These are phyloP conservation scores for Ptiloglossa arizonensis DNA, from an alignment of 1,140 invertebrate genomes.

Conservation along the genomic window DNA sequence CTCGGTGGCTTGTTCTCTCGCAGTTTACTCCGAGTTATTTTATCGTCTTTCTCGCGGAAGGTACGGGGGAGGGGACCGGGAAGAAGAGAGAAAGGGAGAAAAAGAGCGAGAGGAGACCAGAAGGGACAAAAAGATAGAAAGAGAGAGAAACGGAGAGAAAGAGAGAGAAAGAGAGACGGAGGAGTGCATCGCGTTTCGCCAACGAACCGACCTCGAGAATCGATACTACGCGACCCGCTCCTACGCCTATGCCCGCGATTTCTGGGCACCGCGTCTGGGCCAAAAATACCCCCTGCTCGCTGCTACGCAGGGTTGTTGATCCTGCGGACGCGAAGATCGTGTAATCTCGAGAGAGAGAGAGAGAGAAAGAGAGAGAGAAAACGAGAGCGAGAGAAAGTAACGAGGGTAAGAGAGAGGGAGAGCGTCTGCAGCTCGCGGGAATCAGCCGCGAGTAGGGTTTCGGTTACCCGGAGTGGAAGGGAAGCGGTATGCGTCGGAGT, in stretches of 20 bases:
- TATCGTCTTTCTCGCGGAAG: not conserved
- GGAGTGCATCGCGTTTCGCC: constrained; percentile 15
- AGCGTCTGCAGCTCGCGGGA: not conserved
- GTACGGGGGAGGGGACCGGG: not conserved
- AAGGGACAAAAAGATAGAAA: not conserved
- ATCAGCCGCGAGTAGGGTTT: constrained; percentile 8
- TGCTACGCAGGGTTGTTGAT: constrained; percentile 43
- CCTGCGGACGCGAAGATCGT: constrained; percentile 14
- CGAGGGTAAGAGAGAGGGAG: too few relatives aligned
- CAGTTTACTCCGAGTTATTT: not conserved
- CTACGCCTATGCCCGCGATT: constrained; percentile 33
- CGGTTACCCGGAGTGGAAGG: constrained; percentile 5
- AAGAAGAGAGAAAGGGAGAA: not conserved
- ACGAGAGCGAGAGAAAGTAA: too few relatives aligned
- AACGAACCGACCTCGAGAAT: constrained; percentile 23
- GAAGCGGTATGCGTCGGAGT: not conserved
- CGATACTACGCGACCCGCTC: constrained; percentile 11
- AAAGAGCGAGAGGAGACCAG: not conserved
- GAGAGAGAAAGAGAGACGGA: too few relatives aligned
- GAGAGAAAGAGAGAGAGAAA: too few relatives aligned
- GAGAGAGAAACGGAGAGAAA: too few relatives aligned
- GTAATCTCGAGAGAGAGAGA: not conserved
- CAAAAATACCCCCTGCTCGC: constrained; percentile 39
- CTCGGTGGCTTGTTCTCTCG: not conserved
- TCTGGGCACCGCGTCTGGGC: constrained; percentile 37